phyloP scores from a whole-genome alignment of 1,140 invertebrate genomes.

The Zaprionus nigranus region DNA sequence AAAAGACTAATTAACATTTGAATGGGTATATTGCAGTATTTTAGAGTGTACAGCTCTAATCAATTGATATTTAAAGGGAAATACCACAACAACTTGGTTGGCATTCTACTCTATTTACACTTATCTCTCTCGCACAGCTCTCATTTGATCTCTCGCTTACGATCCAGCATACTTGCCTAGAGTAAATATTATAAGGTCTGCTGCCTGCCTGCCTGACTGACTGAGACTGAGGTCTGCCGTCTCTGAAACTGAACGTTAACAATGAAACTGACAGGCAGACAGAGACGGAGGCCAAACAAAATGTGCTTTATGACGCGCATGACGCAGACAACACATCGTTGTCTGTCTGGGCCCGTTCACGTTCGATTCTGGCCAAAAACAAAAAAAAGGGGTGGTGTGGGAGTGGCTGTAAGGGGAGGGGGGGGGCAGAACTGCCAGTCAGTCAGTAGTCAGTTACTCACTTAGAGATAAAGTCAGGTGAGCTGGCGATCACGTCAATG shows the following conservation, averaged over 20 bases:
- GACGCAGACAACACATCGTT: slow-evolving; percentile 35
- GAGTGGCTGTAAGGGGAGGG: background rate
- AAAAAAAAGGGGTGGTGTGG: background rate
- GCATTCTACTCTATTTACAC: background rate
- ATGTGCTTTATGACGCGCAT: slow-evolving; percentile 20
- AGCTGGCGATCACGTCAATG: slow-evolving; percentile 34
- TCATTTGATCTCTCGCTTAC: slow-evolving; percentile 6
- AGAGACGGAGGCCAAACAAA: slow-evolving; percentile 39
- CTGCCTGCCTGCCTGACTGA: slow-evolving; percentile 17
- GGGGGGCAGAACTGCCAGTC: slow-evolving; percentile 7
- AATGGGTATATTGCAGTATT: background rate
- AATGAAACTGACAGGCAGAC: slow-evolving; percentile 31
- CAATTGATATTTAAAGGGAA: background rate
- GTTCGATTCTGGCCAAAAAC: background rate
- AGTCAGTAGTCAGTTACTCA: slow-evolving; percentile 1
- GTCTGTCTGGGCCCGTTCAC: slow-evolving; percentile 12
- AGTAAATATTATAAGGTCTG: slow-evolving; percentile 57
- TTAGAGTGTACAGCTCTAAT: background rate
- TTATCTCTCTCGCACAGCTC: background rate
- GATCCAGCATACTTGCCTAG: slow-evolving; percentile 32
- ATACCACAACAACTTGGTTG: background rate
- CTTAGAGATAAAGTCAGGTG: slow-evolving; percentile 23
- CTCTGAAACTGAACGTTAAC: slow-evolving; percentile 51
- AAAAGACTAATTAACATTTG: too few relatives aligned
- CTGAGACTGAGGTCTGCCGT: slow-evolving; percentile 3